Conservation (phyloP, 2,888 invertebrate genomes). For the Drosophila fulvimacula region DNA sequence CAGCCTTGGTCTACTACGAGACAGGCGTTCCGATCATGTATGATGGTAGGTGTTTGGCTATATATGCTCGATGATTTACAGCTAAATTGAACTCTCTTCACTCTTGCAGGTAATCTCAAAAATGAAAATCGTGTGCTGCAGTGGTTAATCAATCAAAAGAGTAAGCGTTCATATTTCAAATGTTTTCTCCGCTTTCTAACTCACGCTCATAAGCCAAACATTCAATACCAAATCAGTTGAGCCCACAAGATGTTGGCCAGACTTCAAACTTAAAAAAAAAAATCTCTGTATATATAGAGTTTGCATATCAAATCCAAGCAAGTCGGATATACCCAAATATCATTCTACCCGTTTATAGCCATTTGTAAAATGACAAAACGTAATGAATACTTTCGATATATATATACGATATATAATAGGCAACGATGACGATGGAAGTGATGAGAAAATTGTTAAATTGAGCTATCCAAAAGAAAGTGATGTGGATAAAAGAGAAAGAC, state of each 20-base stretch:
- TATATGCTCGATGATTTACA: background rate
- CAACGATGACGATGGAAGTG: constrained; percentile 74
- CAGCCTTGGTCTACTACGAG: constrained; percentile 96
- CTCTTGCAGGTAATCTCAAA: constrained; percentile 93
- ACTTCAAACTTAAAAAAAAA: constrained; percentile 28
- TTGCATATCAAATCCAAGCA: constrained; percentile 52
- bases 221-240: constrained; percentile 65
- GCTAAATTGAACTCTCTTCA: background rate
- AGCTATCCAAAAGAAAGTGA: constrained; percentile 76
- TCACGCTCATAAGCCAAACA: constrained; percentile 76
- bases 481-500: constrained; percentile 65
- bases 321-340: constrained; percentile 57
- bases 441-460: constrained; percentile 72
- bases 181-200: constrained; percentile 84
- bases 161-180: constrained; percentile 89
- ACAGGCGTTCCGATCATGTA: constrained; percentile 97
- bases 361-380: constrained; percentile 62
- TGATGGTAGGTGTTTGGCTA: constrained; percentile 90
- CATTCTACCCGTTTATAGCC: constrained; percentile 63
- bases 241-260: constrained; percentile 47
- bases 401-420: constrained; percentile 67
- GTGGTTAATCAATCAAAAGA: constrained; percentile 98
- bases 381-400: constrained; percentile 69
- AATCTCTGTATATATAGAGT: constrained; percentile 23
- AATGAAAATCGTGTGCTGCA: constrained; percentile 97